Percentiles rank a stretch among this genome's conserved stretches.
Conservation (phyloP, 2,113 vertebrate genomes). For the Oncorhynchus gorbuscha region DNA sequence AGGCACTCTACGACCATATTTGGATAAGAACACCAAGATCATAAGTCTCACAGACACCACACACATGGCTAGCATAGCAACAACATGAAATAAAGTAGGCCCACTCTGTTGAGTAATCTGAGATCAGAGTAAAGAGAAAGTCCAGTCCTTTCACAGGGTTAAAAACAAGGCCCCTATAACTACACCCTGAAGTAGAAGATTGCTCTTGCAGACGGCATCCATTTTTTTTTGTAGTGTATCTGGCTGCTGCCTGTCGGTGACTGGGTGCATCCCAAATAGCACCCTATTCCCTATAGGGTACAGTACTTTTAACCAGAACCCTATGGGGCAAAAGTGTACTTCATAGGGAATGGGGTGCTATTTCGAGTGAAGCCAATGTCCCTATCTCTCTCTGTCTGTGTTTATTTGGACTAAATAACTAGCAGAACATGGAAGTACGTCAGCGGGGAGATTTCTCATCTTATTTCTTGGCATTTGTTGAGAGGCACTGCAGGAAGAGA, state of each 20-base stretch:
- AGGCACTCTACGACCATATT: background rate
- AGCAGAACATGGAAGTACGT: conserved; percentile 4
- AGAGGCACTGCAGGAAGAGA: conserved; percentile 1
- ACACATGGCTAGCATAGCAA: background rate
- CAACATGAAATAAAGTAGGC: background rate
- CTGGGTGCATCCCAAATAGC: too few species aligned
- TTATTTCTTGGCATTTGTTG: background rate
- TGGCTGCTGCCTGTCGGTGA: background rate
- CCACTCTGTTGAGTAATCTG: background rate
- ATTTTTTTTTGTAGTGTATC: background rate
- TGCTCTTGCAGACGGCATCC: background rate
- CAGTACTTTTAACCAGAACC: too few species aligned
- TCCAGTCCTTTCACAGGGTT: background rate
- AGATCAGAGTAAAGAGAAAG: background rate
- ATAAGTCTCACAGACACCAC: background rate
- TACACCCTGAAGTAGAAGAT: background rate
- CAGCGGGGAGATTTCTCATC: background rate
- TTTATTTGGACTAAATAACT: background rate
- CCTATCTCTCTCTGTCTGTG: background rate
- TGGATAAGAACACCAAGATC: background rate
- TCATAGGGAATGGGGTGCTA: too few species aligned
- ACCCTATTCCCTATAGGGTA: too few species aligned
- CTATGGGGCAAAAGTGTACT: background rate
- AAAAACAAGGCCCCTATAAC: background rate
- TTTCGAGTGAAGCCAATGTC: background rate